Percentiles rank a stretch among this genome's conserved stretches.
phyloP scores from a whole-genome alignment of 2,113 vertebrate genomes.

The Hoplias malabaricus region DNA sequence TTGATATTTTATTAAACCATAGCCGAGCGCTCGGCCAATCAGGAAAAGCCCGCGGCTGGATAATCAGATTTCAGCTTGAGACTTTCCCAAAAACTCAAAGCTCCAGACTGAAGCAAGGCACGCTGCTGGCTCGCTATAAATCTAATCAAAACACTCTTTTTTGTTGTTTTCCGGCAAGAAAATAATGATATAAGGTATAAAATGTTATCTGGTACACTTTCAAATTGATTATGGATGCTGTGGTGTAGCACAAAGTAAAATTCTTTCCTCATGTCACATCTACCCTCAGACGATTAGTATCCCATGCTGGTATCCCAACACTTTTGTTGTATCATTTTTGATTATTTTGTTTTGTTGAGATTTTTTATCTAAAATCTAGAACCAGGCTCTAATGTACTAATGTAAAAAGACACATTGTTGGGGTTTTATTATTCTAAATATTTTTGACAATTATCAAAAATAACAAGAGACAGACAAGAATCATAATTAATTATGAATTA shows the following conservation, averaged over 20 bases:
- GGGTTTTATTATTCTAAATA: no score
- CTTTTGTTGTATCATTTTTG: no score
- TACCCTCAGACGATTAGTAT: no score
- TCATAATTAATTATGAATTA: no score
- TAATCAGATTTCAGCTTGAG: slow-evolving; percentile 40
- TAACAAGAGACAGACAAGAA: no score
- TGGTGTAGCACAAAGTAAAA: not conserved
- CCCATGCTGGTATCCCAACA: no score
- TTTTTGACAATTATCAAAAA: no score
- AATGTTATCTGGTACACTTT: slow-evolving; percentile 16
- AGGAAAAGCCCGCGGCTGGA: slow-evolving; percentile 43
- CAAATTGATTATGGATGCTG: not conserved
- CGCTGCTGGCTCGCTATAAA: slow-evolving; percentile 18
- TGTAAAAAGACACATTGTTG: no score
- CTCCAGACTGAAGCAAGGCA: slow-evolving; percentile 31
- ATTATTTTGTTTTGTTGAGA: no score
- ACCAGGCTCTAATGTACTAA: no score
- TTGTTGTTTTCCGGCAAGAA: not conserved
- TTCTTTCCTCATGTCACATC: not conserved
- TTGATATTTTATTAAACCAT: slow-evolving; percentile 45
- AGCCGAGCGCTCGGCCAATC: slow-evolving; percentile 30
- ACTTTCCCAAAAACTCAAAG: slow-evolving; percentile 43
- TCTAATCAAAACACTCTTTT: slow-evolving; percentile 22
- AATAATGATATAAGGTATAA: slow-evolving; percentile 2
- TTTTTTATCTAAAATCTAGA: no score